Base-by-base conservation (phyloP, 1,140 invertebrate genomes). In the Argopecten irradians region DNA sequence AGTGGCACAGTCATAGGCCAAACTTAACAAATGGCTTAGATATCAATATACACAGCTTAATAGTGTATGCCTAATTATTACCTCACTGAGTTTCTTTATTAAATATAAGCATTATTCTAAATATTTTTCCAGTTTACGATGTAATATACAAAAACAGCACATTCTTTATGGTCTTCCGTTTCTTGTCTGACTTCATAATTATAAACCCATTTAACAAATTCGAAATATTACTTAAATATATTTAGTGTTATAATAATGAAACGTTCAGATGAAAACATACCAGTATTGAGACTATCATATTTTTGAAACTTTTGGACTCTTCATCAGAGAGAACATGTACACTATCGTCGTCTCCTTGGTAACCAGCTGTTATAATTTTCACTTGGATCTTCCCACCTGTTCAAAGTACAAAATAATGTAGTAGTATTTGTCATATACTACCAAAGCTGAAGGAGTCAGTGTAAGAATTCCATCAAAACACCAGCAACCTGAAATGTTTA, bases 251-350 rank as follows among this genome's bases (percentile, higher is more conserved):
- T 84, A 22, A 32, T 84, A 85, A 84, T 11, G 33, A 83, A 19
- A 84, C 32, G 13, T 32, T 14, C 16, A 84, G 13, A 14, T 14
- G 16, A 39, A 41, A 3, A 88, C 92, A 91, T 91, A 94, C 93
- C 91, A 94, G 83, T 83, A 94, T 92, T 1, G 92, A 91, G 0
- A 93, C 91, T 19, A 94, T 93, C 93, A 94, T 93, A 87, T 93
- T 92, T 84, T 92, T 92, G 84, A 94, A 93, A 41, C 92, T 89
- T 33, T 90, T 88, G 16, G 91, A 91, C 36, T 94, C 93, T 41
- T 93, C 91, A 13, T 93, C 92, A 28, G 93, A 92, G 34, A 94
- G 88, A 0, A 92, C 87, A 83, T 93, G 92, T 0, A 94, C 86
- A 16, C 93, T 91, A 83, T 93, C 92, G 82, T 93, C 92, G 28